Evolutionary conservation across 2,888 invertebrate species (phyloP), one percentile per base, ranked within the genome.

Genomic region (Byasa hedistus): DNA sequence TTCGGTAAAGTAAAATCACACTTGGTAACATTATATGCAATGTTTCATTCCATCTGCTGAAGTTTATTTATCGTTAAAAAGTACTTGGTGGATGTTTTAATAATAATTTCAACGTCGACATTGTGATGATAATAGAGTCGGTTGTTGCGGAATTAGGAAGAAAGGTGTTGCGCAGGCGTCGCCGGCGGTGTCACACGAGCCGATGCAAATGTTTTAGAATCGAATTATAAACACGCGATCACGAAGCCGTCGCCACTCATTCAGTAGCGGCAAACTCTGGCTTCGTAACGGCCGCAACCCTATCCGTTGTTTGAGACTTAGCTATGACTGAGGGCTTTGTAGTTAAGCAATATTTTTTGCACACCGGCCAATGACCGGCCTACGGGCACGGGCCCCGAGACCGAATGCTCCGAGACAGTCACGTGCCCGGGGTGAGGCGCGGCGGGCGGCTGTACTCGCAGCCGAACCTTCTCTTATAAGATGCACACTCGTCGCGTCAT

Each of bases 381-480:
- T 72, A 84, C 88, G 87, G 87, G 89, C 87, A 84, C 88, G 87
- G 87, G 89, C 87, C 77, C 76, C 85, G 81, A 84, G 82, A 83
- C 85, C 82, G 79, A 84, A 79, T 84, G 80, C 76, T 79, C 79
- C 74, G 85, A 85, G 81, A 84, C 88, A 90, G 91, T 91, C 91
- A 91, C 91, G 91, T 91, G 91, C 87, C 89, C 87, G 91, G 91
- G 91, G 90, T 89, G 91, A 89, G 90, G 83, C 85, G 90, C 79
- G 89, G 87, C 87, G 89, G 89, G 89, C 85, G 90, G 83, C 80
- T 86, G 66, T 77, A 78, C 76, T 82, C 80, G 83, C 83, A 84
- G 84, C 81, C 84, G 80, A 87, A 56, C 67, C 89, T 89, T 89
- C 89, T 87, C 89, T 84, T 87, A 84, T 87, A 89, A 89, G 88